These are phyloP conservation scores for Nemotelus nigrinus DNA, from an alignment of 2,888 invertebrate species.

Conservation along the genomic window DNA sequence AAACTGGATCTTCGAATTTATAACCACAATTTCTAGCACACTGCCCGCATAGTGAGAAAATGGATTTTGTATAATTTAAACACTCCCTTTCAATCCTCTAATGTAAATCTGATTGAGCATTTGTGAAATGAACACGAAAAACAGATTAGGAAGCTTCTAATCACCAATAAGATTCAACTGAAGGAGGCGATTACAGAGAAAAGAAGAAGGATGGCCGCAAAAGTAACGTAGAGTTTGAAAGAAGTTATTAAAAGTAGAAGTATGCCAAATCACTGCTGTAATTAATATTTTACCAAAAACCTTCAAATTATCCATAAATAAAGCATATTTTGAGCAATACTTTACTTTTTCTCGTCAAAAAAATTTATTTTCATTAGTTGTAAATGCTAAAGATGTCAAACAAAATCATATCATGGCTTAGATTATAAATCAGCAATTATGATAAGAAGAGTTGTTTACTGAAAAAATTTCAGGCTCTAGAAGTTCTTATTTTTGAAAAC, in stretches of 20 bases:
- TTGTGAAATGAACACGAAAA: not conserved
- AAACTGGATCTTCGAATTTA: too few species aligned
- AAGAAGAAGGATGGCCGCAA: not conserved
- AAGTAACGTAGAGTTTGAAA: not conserved
- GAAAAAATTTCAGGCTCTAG: too few species aligned
- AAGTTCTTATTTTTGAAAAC: too few species aligned
- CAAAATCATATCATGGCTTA: too few species aligned
- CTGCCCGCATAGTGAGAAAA: not conserved
- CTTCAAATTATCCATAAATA: too few species aligned
- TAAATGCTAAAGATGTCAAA: too few species aligned
- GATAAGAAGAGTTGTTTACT: too few species aligned
- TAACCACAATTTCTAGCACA: not conserved
- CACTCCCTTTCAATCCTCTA: not conserved
- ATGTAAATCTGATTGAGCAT: not conserved
- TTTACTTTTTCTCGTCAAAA: too few species aligned
- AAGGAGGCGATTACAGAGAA: not conserved
- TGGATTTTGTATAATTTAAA: not conserved
- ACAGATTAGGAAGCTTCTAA: not conserved
- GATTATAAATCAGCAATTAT: too few species aligned
- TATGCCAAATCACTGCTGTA: not conserved
- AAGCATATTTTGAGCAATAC: too few species aligned
- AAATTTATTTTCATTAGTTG: too few species aligned
- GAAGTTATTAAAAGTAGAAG: not conserved
- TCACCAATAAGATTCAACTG: not conserved
- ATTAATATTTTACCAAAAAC: too few species aligned